Conservation (phyloP, 1,140 invertebrate species). For the Drosophila sucinea region DNA sequence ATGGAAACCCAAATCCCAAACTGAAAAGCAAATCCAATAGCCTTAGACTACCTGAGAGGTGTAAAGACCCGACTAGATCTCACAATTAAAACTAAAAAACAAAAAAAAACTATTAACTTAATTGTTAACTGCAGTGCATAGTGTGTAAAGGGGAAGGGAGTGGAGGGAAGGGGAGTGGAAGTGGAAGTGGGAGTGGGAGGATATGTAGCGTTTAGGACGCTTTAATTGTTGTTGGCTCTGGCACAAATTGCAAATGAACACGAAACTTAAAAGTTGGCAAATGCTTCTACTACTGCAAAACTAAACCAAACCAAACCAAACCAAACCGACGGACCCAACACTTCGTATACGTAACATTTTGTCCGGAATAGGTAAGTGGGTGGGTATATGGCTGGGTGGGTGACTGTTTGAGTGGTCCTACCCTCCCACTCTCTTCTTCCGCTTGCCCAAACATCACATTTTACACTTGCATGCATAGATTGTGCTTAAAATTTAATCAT, state of each 20-base stretch:
- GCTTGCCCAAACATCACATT: constrained; percentile 46
- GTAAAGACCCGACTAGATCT: constrained; percentile 38
- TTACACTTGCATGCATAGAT: constrained; percentile 65
- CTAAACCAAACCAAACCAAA: not conserved
- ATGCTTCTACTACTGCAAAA: constrained; percentile 7
- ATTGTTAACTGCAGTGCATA: constrained; percentile 60
- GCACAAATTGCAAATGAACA: constrained; percentile 79
- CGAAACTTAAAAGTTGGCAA: constrained; percentile 67
- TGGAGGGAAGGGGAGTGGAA: not conserved
- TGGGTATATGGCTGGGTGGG: not conserved
- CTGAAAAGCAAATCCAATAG: constrained; percentile 1
- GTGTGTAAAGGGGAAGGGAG: not conserved
- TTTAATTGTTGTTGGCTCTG: constrained; percentile 68
- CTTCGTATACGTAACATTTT: constrained; percentile 59
- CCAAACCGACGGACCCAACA: constrained; percentile 22
- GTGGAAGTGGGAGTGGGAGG: constrained; percentile 4
- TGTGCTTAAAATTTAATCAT: constrained; percentile 73
- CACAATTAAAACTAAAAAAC: constrained; percentile 53
- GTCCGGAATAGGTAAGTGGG: constrained; percentile 6
- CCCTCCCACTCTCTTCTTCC: not conserved
- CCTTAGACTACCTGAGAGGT: constrained; percentile 35
- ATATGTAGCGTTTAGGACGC: constrained; percentile 57
- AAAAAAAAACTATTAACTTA: constrained; percentile 68
- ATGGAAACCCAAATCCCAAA: not conserved
- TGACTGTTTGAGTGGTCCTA: no score